Evolutionary conservation across 2,888 invertebrate genomes (phyloP), one percentile per base, ranked within the genome.

Genomic region (Parnassius mnemosyne): DNA sequence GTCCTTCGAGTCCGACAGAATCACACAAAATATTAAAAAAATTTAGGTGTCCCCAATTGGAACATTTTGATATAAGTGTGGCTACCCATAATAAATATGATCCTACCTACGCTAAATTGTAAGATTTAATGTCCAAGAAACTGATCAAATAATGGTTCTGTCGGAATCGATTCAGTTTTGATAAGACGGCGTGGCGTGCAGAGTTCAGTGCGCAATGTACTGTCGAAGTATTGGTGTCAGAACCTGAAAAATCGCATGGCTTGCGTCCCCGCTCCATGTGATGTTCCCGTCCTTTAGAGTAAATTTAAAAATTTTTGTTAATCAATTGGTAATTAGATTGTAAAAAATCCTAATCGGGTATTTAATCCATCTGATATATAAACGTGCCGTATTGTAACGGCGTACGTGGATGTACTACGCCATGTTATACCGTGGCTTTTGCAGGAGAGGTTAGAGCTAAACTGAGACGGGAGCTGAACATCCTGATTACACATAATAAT

Each of bases 1-100:
- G 25, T 58, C 12, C 12, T 16, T 62, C 49, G 57, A 62, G 57
- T 62, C 41, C 62, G 62, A 58, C 57, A 34, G 62, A 62, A 62
- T 46, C 44, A 25, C 11, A 56, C 7, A 9, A 46, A 49, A 13
- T 47, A 10, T 11, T 46, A n/a, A 7, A 20, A 54, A 12, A 12
- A 16, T 20, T 46, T 34, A 34, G 5, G 34, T 34, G 34, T 5
- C 20, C 20, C 34, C 7, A 34, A 34, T 7, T 5, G 5, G 34
- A 34, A 34, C 34, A 34, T 34, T 34, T 5, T 34, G 34, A 34
- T 34, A 34, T 1, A 7, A 34, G 7, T 34, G 34, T 34, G 7
- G 34, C 34, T 7, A 34, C 7, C 34, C 7, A 7, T 34, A 34
- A 34, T 34, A 7, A 34, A 34, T 3, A 34, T 34, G 34, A 34